Evolutionary conservation across 2,113 vertebrate species (phyloP), one percentile per base, ranked within the genome.

Genomic region (Rhinolophus ferrumequinum): DNA sequence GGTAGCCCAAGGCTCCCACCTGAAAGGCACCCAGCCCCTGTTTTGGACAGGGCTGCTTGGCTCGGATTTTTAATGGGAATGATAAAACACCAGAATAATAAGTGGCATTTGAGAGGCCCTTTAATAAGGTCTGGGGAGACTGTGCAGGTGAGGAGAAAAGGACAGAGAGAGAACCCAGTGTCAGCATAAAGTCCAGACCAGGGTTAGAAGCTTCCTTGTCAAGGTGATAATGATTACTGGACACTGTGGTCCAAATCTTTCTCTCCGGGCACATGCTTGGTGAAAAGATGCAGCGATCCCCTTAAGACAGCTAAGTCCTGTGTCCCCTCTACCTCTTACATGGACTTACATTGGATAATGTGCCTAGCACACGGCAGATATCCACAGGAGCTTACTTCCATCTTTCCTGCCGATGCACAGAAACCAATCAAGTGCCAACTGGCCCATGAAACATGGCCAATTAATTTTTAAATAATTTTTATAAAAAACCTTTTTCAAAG

Each of bases 61-160:
- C 83, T 97, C 95, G 91, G 90, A 89, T 94, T 92, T 95, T 94
- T 24, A 62, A 96, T 95, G 85, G 19, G 58, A 92, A 93, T 66
- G 80, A 85, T 88, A 96, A 92, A 97, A 86, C 95, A 95, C 28
- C 11, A 1, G 2, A 93, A 88, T 84, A 97, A 73, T 96, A 96
- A 93, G 50, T 93, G 60, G 28, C 73, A 86, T 56, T 82, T 93
- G 75, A 92, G 5, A 80, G 93, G 90, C 28, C 28, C 13, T 93
- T 18, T 96, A 94, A 90, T 80, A 11, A 66, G 75, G 41, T 10
- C 4, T 28, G 69, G 58, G 54, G 41, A 70, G 52, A 88, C 15
- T 18, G 16, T 11, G 2, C 72, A 2, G 1, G 97, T 64, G n/a
- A n/a, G 67, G 88, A 82, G 4, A 54, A 35, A 13, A 19, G 38